Evolutionary conservation across 2,888 invertebrate genomes (phyloP), one percentile per base, ranked within the genome.

Genomic region (Linnaemya vulpina): DNA sequence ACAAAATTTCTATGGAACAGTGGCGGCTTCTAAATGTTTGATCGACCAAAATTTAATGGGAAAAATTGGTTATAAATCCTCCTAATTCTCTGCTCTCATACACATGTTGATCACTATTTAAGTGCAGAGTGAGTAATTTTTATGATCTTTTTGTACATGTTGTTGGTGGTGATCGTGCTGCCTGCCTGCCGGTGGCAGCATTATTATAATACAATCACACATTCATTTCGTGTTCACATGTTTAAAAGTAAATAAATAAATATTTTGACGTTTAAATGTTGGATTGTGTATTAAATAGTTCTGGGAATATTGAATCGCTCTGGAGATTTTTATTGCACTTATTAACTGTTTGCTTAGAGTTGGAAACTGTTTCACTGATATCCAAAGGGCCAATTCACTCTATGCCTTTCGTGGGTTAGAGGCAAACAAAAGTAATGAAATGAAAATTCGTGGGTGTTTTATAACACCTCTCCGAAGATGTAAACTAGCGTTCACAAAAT

Each of bases 191-290:
- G 60, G 4, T 4, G 51, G n/a, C 11, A 38, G 9, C 25, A 58
- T 25, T 62, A 35, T 75, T 22, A 76, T 70, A 63, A 3, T 30
- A n/a, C n/a, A n/a, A 30, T 30, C 5, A 2, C 30, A 30, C 30
- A 30, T 5, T 3, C 2, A 81, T 70, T 77, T 67, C 30, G 11
- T 75, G 71, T 85, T 82, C 85, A 85, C 82, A 85, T 82, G 75
- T 85, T 82, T 75, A 51, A 79, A 75, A 81, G 71, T 38, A 85
- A 85, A 85, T 82, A 85, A 85, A 85, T 82, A 82, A 71, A 82
- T 62, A 70, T 60, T 49, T 68, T 73, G 35, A 62, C 17, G 53
- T 53, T 62, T 22, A 46, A 83, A 20, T 17, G n/a, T 67, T 73
- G 62, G 11, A 40, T 53, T 60, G 51, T 76, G 30, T 25, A 11